A percentile compares a stretch with the other conserved stretches of the same genome.
Evolutionary conservation across 2,888 invertebrate genomes (phyloP).

Genomic region (Cybosia mesomella): DNA sequence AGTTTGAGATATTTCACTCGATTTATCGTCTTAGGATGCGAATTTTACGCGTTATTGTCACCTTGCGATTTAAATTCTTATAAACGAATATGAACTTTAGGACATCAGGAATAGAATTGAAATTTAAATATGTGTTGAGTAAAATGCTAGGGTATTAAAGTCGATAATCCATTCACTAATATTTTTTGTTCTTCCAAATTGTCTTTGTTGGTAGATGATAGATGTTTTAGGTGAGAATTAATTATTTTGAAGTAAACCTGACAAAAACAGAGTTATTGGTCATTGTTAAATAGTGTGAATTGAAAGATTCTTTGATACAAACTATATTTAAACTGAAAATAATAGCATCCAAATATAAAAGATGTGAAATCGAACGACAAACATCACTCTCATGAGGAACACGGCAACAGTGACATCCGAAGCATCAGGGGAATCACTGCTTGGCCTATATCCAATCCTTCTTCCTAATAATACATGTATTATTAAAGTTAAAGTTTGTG

Average conservation of each 20-base stretch:
- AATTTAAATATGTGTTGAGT: conserved; percentile 8
- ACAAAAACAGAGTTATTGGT: neutral
- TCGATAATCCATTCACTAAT: conserved; percentile 27
- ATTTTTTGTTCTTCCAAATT: conserved; percentile 31
- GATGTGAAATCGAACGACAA: neutral
- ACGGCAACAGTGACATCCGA: neutral
- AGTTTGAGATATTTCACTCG: conserved; percentile 69
- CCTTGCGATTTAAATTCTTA: conserved; percentile 22
- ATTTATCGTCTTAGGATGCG: conserved; percentile 66
- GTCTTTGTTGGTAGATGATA: conserved; percentile 30
- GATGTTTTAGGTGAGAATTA: conserved; percentile 19
- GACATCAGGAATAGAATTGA: rapidly evolving
- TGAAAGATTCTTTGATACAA: neutral
- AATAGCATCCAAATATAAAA: neutral
- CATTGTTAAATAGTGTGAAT: conserved; percentile 1
- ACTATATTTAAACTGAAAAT: neutral
- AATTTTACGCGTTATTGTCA: conserved; percentile 55
- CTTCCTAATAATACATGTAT: too few relatives aligned
- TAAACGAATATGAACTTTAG: conserved; percentile 30
- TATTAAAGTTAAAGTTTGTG: too few relatives aligned
- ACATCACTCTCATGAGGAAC: neutral
- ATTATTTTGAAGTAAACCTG: conserved; percentile 16
- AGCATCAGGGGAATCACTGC: neutral
- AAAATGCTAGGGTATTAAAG: conserved; percentile 17
- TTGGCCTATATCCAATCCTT: too few relatives aligned